Base-by-base conservation (phyloP, 2,888 invertebrate species). In the Empis livida region DNA sequence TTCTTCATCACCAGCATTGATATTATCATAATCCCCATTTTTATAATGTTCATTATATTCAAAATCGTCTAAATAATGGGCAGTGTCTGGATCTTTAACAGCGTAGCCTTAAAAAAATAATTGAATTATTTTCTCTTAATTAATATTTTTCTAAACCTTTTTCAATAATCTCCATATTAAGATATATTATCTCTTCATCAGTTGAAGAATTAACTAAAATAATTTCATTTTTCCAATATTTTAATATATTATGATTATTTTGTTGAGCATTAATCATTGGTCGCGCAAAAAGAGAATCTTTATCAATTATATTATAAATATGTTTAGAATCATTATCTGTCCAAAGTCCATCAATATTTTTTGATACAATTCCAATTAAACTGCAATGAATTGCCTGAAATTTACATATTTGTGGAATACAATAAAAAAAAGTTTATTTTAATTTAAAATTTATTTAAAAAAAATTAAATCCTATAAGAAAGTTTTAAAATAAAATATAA, bases 301-400 rank as follows among this genome's bases (percentile, higher is more conserved):
- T 39, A 44, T 50, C 17, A 10, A 53, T 43, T 23, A 46, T 17
- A 27, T 51, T 50, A 41, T 50, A 53, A 13, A 53, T 53, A 14
- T n/a, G 4, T 45, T 53, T 47, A 40, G 48, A 47, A 11, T 35
- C 17, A 10, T 47, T 46, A 5, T 48, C 43, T 17, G 44, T 49
- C 51, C 50, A 51, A n/a, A 47, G 10, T 1, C 49, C 49, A 42
- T 48, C 46, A 10, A 38, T 17, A 6, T 38, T 45, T n/a, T 16
- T 38, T 10, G 53, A 43, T 23, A 41, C 38, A 14, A 53, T 48
- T 13, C 53, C 53, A 32, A 27, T 38, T 14, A 53, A 16, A 39
- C 48, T 49, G 17, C 53, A 53, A 6, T 43, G 48, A 31, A 53
- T 49, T 3, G 51, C 47, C 53, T 52, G 35, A 10, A 45, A 46